Percentiles rank a stretch among this genome's conserved stretches.
phyloP scores from a whole-genome alignment of 2,888 invertebrate species.

The Drosophila prostipennis region DNA sequence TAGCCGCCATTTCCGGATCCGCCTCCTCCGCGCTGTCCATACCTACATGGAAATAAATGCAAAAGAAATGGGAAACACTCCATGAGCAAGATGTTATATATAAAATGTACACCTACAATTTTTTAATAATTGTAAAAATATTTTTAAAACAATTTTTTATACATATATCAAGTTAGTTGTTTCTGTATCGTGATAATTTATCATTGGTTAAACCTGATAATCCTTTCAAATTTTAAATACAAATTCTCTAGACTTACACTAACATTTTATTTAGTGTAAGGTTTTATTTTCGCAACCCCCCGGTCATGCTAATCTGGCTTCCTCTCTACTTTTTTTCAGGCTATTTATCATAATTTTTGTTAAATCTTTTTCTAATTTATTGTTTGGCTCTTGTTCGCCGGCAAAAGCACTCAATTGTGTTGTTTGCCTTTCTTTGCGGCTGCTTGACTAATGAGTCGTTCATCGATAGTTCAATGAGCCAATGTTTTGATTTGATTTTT shows the following conservation, averaged over 20 bases:
- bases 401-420: slow-evolving; percentile 46
- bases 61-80: not conserved
- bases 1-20: slow-evolving; percentile 72
- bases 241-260: not conserved
- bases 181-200: not conserved
- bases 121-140: no score
- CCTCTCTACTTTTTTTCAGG: slow-evolving; percentile 25
- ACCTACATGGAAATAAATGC: slow-evolving; percentile 54
- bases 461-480: slow-evolving; percentile 75
- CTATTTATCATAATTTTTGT: slow-evolving; percentile 61
- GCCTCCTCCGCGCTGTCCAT: slow-evolving; percentile 83
- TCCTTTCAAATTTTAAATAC: no score
- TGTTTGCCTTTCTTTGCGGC: slow-evolving; percentile 36
- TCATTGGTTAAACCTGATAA: not conserved
- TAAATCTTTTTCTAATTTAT: slow-evolving; percentile 57
- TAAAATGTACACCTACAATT: no score
- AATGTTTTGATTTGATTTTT: slow-evolving; percentile 63
- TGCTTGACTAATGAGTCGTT: slow-evolving; percentile 70
- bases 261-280: slow-evolving; percentile 6
- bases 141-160: no score
- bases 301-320: slow-evolving; percentile 54
- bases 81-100: no score
- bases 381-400: slow-evolving; percentile 29
- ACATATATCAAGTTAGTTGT: not conserved
- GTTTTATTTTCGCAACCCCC: slow-evolving; percentile 46